Evolutionary conservation across 1,140 invertebrate species (phyloP).

Genomic region (Papilio polyxenes): DNA sequence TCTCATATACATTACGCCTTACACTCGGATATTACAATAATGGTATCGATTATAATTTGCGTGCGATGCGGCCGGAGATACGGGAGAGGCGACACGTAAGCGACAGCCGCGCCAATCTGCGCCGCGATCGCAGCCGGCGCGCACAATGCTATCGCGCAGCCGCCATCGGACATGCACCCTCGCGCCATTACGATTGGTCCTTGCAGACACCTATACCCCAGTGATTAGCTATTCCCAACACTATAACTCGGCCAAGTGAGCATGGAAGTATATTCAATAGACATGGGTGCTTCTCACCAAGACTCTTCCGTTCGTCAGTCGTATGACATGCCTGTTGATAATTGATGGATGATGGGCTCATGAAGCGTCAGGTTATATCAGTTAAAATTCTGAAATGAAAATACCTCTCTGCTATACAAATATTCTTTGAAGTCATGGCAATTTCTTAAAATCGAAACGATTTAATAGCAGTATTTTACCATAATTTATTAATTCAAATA

Average conservation of each 20-base stretch:
- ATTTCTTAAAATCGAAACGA: no score
- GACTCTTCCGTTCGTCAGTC: neutral
- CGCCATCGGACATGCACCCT: conserved; percentile 73
- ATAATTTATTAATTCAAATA: neutral
- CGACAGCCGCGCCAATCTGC: conserved; percentile 74
- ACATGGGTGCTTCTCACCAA: neutral
- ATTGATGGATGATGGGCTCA: neutral
- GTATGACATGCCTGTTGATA: neutral
- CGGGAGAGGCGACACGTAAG: conserved; percentile 73
- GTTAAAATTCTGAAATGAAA: neutral
- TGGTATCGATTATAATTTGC: conserved; percentile 81
- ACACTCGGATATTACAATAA: conserved; percentile 77
- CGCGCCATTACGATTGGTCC: conserved; percentile 75
- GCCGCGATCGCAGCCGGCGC: conserved; percentile 71
- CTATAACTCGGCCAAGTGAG: conserved; percentile 25
- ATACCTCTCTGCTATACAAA: neutral
- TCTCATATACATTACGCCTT: conserved; percentile 42
- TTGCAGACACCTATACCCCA: conserved; percentile 63
- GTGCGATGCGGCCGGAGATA: conserved; percentile 75
- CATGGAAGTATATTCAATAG: no score
- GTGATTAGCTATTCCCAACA: conserved; percentile 69
- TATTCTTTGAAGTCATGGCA: no score
- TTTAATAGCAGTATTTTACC: no score
- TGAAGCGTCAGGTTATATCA: neutral
- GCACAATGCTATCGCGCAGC: conserved; percentile 76